phyloP scores from a whole-genome alignment of 37 sponge, comb jelly and placozoan species.

The Crambe crambe region DNA sequence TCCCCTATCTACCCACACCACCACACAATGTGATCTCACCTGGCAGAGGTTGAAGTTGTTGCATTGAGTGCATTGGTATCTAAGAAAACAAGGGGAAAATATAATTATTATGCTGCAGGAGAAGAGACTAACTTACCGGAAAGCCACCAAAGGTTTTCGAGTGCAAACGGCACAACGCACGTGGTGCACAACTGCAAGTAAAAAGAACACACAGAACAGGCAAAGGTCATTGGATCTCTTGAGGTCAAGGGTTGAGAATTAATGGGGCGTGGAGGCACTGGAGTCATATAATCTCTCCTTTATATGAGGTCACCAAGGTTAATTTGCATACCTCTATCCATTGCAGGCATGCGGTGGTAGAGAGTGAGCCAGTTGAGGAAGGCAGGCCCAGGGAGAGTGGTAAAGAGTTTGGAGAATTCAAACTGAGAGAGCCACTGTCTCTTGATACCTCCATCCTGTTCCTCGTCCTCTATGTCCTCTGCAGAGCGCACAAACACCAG shows the following conservation, averaged over 20 bases:
- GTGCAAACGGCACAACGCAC: constrained; percentile 50
- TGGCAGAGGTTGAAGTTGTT: constrained; percentile 53
- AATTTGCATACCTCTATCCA: constrained; percentile 39
- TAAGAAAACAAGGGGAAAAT: not conserved
- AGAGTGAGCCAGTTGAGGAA: constrained; percentile 47
- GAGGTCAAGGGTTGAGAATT: not conserved
- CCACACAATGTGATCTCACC: too few species aligned
- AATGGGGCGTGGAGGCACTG: not conserved
- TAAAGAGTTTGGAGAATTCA: constrained; percentile 47
- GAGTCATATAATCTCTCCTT: not conserved
- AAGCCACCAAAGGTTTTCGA: constrained; percentile 30
- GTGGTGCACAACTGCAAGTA: constrained; percentile 32
- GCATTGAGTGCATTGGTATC: constrained; percentile 51
- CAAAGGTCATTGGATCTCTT: too few species aligned
- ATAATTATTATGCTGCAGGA: not conserved
- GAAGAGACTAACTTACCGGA: constrained; percentile 20
- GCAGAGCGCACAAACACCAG: constrained; percentile 29
- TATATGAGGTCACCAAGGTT: too few species aligned
- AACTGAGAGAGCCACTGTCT: constrained; percentile 58
- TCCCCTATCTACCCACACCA: too few species aligned
- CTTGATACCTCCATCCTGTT: constrained; percentile 20
- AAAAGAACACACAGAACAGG: too few species aligned
- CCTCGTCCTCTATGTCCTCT: constrained; percentile 47
- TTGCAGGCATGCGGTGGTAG: constrained; percentile 21
- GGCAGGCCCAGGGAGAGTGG: constrained; percentile 4